Evolutionary conservation across 2,113 vertebrate species (phyloP).

Genomic region (Nycticryphes semicollaris): DNA sequence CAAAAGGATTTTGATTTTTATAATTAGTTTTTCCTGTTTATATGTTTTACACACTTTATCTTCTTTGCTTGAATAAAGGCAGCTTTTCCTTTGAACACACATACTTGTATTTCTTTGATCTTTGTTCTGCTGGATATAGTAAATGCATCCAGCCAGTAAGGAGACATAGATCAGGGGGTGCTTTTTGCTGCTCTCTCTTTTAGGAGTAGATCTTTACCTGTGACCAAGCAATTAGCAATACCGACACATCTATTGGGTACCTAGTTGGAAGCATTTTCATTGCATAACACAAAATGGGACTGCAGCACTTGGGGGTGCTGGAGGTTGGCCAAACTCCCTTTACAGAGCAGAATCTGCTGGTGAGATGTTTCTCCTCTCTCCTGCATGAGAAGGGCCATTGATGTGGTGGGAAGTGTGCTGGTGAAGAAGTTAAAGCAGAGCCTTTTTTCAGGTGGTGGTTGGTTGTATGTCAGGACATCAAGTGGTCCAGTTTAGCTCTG

Average conservation of each 20-base stretch:
- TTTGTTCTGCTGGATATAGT: neutral
- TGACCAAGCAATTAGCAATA: neutral
- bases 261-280: neutral
- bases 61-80: neutral
- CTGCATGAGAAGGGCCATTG: neutral
- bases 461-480: neutral
- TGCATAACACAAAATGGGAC: neutral
- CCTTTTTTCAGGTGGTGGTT: neutral
- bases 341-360: neutral
- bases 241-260: neutral
- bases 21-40: slow-evolving; percentile 19
- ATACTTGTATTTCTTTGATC: neutral
- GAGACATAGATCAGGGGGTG: accelerated
- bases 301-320: neutral
- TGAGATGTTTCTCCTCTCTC: neutral
- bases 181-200: neutral
- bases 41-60: neutral
- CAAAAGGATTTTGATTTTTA: slow-evolving; percentile 30
- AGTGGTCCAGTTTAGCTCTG: neutral
- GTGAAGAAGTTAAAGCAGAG: neutral
- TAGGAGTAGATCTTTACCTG: neutral
- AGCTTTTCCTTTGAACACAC: neutral
- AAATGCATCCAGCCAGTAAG: neutral
- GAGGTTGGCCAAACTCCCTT: neutral
- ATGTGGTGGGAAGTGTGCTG: neutral